Evolutionary conservation across 2,888 invertebrate genomes (phyloP).

Genomic region (Eurytoma adleriae): DNA sequence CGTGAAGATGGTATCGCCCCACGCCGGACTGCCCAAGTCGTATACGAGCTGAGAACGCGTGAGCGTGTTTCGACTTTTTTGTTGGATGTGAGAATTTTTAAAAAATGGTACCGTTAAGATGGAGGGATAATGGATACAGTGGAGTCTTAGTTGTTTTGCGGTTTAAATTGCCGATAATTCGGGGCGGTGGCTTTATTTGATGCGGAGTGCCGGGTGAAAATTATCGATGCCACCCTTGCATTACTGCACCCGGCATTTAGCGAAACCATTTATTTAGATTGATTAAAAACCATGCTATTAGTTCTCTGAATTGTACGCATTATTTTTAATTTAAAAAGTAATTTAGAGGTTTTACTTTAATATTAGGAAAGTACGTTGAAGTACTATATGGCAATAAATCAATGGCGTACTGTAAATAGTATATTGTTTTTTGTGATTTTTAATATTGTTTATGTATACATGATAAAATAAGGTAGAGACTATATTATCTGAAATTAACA

Average conservation of each 20-base stretch:
- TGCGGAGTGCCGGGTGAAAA: slow-evolving; percentile 48
- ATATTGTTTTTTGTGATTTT: too few relatives aligned
- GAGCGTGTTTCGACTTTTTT: background rate
- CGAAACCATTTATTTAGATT: slow-evolving; percentile 25
- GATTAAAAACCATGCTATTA: slow-evolving; percentile 5
- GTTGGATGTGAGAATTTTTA: background rate
- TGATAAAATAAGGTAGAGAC: too few relatives aligned
- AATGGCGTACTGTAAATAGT: too few relatives aligned
- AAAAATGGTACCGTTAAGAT: background rate
- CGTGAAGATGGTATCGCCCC: slow-evolving; percentile 34
- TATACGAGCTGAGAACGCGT: background rate
- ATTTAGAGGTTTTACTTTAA: too few relatives aligned
- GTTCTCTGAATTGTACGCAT: background rate
- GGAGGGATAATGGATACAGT: background rate
- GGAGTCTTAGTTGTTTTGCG: slow-evolving; percentile 1
- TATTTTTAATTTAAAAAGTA: background rate
- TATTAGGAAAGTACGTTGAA: too few relatives aligned
- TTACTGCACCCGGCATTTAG: slow-evolving; percentile 40
- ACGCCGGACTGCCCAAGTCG: too few relatives aligned
- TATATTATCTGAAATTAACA: too few relatives aligned
- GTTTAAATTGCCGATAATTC: slow-evolving; percentile 23
- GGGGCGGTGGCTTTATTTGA: slow-evolving; percentile 31
- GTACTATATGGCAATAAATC: too few relatives aligned
- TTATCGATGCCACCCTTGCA: slow-evolving; percentile 28
- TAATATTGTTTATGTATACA: too few relatives aligned